Evolutionary conservation across 1,140 invertebrate genomes (phyloP).

Genomic region (Marisa cornuarietis): DNA sequence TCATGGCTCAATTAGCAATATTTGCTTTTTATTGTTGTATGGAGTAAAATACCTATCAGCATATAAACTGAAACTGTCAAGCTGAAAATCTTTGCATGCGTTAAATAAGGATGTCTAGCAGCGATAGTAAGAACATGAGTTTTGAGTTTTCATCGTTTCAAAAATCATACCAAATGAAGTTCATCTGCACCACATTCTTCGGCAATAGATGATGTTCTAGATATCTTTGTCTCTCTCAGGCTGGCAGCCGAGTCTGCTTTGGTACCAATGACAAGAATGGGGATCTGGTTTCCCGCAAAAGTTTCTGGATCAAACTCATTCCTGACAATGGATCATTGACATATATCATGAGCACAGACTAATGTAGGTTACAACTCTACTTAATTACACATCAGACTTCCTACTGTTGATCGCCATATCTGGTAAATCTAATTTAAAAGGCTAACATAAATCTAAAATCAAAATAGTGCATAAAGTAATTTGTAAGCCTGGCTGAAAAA

Average conservation of each 20-base stretch:
- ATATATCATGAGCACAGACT: too few species aligned
- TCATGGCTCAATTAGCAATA: too few species aligned
- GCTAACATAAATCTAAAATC: too few species aligned
- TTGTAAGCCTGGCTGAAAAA: too few species aligned
- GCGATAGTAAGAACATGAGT: neutral
- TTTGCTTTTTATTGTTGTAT: too few species aligned
- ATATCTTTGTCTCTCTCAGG: constrained; percentile 53
- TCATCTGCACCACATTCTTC: constrained; percentile 94
- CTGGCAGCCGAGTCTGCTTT: constrained; percentile 87
- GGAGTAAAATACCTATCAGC: too few species aligned
- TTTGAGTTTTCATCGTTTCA: neutral
- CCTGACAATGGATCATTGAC: constrained; percentile 27
- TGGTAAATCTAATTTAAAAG: too few species aligned
- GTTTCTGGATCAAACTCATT: constrained; percentile 90
- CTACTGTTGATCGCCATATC: too few species aligned
- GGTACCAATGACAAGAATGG: constrained; percentile 92
- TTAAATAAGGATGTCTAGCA: too few species aligned
- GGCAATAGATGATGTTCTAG: constrained; percentile 78
- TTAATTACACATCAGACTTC: too few species aligned
- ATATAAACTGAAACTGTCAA: neutral
- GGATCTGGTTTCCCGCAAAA: constrained; percentile 82
- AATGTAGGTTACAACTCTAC: too few species aligned
- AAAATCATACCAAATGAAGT: constrained; percentile 77
- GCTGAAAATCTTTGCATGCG: neutral
- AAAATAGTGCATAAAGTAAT: too few species aligned